Percentiles rank a stretch among this genome's conserved stretches.
These are phyloP conservation scores for Caloenas nicobarica DNA, from an alignment of 2,113 vertebrate genomes.

Conservation along the genomic window DNA sequence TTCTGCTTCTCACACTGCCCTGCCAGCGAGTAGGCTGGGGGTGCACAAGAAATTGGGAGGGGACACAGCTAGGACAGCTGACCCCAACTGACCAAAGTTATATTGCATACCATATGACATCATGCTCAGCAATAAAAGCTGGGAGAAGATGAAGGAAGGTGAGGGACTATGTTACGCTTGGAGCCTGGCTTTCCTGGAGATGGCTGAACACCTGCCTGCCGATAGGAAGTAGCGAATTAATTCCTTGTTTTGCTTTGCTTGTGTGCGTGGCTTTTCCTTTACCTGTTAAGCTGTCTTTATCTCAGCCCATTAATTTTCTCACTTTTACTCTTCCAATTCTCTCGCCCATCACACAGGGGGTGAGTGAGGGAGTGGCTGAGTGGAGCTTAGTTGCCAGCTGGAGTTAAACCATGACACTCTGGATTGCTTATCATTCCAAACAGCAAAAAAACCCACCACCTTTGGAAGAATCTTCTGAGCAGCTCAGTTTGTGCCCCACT, in stretches of 20 bases:
- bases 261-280: accelerated
- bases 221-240: accelerated
- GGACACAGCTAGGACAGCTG: neutral
- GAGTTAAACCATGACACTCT: neutral
- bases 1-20: neutral
- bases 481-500: neutral
- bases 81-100: neutral
- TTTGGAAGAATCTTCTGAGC: neutral
- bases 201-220: neutral
- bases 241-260: neutral
- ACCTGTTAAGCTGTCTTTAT: neutral
- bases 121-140: neutral
- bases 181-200: neutral
- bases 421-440: neutral
- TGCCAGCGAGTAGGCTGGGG: neutral
- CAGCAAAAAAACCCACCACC: neutral
- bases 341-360: neutral
- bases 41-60: neutral
- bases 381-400: neutral
- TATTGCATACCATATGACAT: neutral
- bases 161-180: no score
- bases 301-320: neutral
- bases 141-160: neutral
- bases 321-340: neutral
- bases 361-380: neutral